Evolutionary conservation across 2,113 vertebrate genomes (phyloP).

Genomic region (Noturus placidus): DNA sequence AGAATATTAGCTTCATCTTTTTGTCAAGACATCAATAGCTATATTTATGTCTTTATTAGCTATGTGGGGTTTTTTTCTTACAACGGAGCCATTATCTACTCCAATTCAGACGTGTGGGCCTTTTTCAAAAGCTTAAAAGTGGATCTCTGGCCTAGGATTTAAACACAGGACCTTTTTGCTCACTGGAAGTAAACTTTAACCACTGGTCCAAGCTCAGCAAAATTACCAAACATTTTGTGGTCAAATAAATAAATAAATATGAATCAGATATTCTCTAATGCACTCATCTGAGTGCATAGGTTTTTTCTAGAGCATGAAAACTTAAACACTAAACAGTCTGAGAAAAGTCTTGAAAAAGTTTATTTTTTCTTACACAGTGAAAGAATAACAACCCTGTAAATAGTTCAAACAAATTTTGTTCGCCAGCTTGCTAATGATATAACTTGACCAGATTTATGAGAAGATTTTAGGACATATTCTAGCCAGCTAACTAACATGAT

Average conservation of each 20-base stretch:
- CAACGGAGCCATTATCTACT: background rate
- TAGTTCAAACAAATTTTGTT: background rate
- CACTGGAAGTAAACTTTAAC: background rate
- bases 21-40: background rate
- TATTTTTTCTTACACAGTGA: background rate
- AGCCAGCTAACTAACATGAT: background rate
- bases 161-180: background rate
- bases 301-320: background rate
- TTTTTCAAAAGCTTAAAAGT: background rate
- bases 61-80: background rate
- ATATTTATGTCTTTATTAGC: background rate
- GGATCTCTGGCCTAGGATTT: background rate
- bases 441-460: background rate
- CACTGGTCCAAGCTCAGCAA: background rate
- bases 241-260: background rate
- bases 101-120: background rate
- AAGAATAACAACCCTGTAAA: background rate
- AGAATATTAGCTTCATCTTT: background rate
- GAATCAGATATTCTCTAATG: background rate
- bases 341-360: background rate
- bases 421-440: background rate
- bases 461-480: background rate
- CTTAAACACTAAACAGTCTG: background rate
- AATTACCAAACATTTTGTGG: background rate
- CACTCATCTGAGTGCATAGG: background rate